phyloP scores from a whole-genome alignment of 2,113 vertebrate genomes.

The Cervus canadensis region DNA sequence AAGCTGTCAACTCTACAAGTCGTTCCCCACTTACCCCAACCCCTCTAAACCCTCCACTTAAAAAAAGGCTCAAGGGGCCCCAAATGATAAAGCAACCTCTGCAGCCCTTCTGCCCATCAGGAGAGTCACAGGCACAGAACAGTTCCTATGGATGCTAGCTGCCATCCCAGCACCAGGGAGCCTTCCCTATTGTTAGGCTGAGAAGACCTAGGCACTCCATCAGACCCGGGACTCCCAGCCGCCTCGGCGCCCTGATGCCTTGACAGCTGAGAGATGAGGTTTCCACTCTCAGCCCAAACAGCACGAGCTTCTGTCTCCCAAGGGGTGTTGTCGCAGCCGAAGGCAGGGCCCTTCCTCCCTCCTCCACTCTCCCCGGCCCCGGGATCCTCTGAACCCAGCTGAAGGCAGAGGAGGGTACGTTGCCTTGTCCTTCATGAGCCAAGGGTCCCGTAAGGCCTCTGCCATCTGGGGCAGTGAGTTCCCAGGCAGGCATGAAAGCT shows the following conservation, averaged over 20 bases:
- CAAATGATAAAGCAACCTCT: background rate
- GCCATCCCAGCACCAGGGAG: background rate
- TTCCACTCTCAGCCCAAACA: background rate
- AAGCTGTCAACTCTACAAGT: background rate
- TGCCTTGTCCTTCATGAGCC: background rate
- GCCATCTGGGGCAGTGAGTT: background rate
- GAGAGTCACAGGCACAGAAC: accelerated
- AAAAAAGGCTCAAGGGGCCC: background rate
- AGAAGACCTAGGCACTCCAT: background rate
- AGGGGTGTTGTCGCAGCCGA: accelerated
- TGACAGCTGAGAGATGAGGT: background rate
- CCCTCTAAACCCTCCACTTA: no score
- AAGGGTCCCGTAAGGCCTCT: background rate
- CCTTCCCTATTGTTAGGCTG: background rate
- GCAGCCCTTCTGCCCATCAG: background rate
- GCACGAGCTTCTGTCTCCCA: background rate
- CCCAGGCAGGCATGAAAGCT: background rate
- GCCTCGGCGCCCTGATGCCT: background rate
- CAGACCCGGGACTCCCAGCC: background rate
- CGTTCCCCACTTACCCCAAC: background rate
- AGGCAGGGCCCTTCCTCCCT: background rate
- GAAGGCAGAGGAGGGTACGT: background rate
- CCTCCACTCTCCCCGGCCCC: background rate
- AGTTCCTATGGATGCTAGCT: background rate
- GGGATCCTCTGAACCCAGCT: background rate